phyloP scores from a whole-genome alignment of 2,888 invertebrate species.

The Apantesis nais region DNA sequence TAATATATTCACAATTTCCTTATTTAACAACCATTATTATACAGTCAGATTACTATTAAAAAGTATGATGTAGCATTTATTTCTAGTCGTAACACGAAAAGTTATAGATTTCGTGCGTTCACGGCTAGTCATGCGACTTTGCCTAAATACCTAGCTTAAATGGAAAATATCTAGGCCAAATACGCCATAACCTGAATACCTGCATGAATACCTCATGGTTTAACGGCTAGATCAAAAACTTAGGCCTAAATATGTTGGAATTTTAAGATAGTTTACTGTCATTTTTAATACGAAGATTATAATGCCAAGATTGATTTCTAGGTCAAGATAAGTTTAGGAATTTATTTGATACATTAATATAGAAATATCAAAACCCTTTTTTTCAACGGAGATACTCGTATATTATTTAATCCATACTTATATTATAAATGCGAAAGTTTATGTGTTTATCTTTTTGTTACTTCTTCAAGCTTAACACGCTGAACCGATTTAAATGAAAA shows the following conservation, averaged over 20 bases:
- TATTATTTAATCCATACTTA: not conserved
- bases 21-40: not conserved
- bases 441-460: too few species aligned
- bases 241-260: not conserved
- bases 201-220: not conserved
- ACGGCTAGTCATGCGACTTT: not conserved
- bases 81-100: not conserved
- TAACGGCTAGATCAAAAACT: not conserved
- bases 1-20: too few species aligned
- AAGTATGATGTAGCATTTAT: not conserved
- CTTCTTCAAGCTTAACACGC: too few species aligned
- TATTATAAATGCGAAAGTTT: too few species aligned
- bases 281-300: conserved; percentile 1
- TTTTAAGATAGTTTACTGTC: not conserved
- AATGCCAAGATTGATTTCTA: conserved; percentile 15
- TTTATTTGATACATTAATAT: not conserved
- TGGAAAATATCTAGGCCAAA: conserved; percentile 12
- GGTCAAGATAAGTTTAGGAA: conserved; percentile 16
- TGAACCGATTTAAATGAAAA: too few species aligned
- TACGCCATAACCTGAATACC: conserved; percentile 2
- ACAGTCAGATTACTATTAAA: not conserved
- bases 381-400: not conserved
- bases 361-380: not conserved
- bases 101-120: not conserved
- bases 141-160: not conserved